A percentile compares a stretch with the other conserved stretches of the same genome.
Evolutionary conservation across 2,797 vertebrate species (phyloP).

Genomic region (Alosa sapidissima): DNA sequence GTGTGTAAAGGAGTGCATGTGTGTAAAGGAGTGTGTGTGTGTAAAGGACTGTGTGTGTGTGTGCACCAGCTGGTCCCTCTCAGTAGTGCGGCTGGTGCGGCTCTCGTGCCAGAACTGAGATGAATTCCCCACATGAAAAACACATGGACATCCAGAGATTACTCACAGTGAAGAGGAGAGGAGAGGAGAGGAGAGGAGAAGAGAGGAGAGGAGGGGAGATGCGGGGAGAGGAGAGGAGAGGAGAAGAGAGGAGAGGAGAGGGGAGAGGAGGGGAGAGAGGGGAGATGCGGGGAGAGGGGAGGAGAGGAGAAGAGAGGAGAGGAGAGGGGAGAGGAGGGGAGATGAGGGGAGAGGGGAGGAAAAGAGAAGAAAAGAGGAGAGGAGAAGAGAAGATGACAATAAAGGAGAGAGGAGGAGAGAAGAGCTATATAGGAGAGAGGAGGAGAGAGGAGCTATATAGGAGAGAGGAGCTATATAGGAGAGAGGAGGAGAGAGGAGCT

Average conservation of each 20-base stretch:
- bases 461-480: too few species aligned
- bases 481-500: too few species aligned
- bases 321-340: slow-evolving; percentile 13
- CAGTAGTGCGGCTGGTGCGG: not conserved
- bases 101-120: not conserved
- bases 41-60: not conserved
- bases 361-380: too few species aligned
- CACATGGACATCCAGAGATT: not conserved
- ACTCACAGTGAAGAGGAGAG: not conserved
- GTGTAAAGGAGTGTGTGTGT: not conserved
- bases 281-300: not conserved
- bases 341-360: not conserved
- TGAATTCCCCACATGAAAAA: slow-evolving; percentile 4
- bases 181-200: not conserved
- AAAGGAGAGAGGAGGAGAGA: slow-evolving; percentile 47
- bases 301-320: slow-evolving; percentile 33
- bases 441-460: too few species aligned
- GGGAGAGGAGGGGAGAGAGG: too few species aligned
- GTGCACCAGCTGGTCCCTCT: not conserved
- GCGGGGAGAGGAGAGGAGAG: not conserved
- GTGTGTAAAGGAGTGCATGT: not conserved
- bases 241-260: not conserved
- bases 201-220: not conserved
- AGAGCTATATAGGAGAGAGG: too few species aligned
- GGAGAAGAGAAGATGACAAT: too few species aligned